Evolutionary conservation across 2,888 invertebrate genomes (phyloP), one percentile per base, ranked within the genome.

Genomic region (Monoplex corrugatus): DNA sequence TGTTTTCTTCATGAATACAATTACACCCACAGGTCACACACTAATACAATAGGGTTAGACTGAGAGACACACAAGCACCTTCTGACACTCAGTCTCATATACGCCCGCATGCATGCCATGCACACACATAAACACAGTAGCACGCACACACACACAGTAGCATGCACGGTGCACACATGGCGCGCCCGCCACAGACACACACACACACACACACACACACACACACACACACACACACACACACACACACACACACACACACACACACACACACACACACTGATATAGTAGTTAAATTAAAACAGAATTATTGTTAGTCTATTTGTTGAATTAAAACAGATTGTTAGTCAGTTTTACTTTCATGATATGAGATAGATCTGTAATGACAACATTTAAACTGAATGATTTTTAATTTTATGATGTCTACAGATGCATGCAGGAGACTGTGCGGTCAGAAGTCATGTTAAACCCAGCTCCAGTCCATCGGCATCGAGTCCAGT

Each of bases 141-240:
- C 68, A 72, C 32, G n/a, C 32, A 32, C 32, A 5, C n/a, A n/a
- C 2, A 72, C 32, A 72, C 68, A 72, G 32, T 72, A 28, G 32
- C 32, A 28, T n/a, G 23, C 23, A 68, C 68, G 19, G 10, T 50
- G 50, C 50, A 50, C 19, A 19, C 50, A 50, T 8, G 50, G 19
- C 50, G 19, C 19, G 19, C 50, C 19, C 50, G 19, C 10, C 19
- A 72, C 68, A 28, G 28, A 72, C 32, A 72, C 57, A 57, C 57
- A 57, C 57, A 57, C 57, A 57, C 57, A 57, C 57, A 57, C 57
- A 57, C 57, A 57, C 57, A 57, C 57, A 57, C 57, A 57, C 57
- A 10, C 57, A 57, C 57, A 57, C 57, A 57, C 57, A 57, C 57
- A 57, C 10, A 57, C 57, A 50, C 16, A 16, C 50, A 50, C 50